Evolutionary conservation across 2,888 invertebrate genomes (phyloP), one percentile per base, ranked within the genome.

Genomic region (Scaptomyza flava): DNA sequence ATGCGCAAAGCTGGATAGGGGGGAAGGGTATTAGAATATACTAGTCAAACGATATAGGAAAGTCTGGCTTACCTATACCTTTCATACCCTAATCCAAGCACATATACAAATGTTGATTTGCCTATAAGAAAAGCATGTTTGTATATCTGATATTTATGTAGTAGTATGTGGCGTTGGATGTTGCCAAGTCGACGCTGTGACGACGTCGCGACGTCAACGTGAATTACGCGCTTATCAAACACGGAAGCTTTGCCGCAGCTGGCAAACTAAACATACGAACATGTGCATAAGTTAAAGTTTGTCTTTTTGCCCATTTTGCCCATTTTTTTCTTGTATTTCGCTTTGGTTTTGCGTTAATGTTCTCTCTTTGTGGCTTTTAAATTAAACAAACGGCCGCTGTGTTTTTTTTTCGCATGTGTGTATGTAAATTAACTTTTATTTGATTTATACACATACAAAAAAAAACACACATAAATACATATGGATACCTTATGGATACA

Each of bases 191-290:
- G 67, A 27, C 51, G 38, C 56, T 50, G n/a, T 48, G 61, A 43
- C 58, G 71, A 59, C 59, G 68, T 54, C 38, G 4, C 17, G 17
- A 17, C 17, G 17, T 17, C 17, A 23, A 38, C 69, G 62, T 34
- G 27, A 23, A 53, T 27, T 27, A 6, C 27, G 17, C 61, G 85
- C 82, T 87, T 83, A 87, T 83, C 83, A 83, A 87, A 87, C 79
- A 70, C 83, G 87, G 83, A 83, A 83, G 81, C 81, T 72, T 69
- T 77, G 61, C 42, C 64, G 79, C 76, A 81, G 60, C 71, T 68
- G 52, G 54, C 75, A 70, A 78, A 68, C 68, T 73, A 77, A 41
- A 33, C 59, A 62, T 41, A 27, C 27, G 6, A 30, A 57, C 31
- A 14, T 36, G 14, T 38, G 30, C 20, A 41, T 43, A 53, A 53